Percentiles rank a stretch among this genome's conserved stretches.
These are phyloP conservation scores for Caerostris extrusa DNA, from an alignment of 1,140 invertebrate species.

Conservation along the genomic window DNA sequence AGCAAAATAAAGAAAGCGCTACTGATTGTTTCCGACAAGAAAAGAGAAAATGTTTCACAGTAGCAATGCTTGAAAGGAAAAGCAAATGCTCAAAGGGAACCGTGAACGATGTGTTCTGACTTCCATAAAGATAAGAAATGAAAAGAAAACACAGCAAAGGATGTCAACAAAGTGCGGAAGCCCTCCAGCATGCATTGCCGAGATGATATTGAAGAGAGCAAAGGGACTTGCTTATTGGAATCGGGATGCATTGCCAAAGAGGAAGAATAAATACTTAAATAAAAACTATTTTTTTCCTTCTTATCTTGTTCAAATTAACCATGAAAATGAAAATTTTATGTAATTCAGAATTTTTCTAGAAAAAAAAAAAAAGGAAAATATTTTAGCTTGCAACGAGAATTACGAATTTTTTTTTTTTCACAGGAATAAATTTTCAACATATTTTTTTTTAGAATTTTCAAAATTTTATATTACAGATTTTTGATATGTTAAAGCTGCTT, in stretches of 20 bases:
- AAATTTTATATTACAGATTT: too few species aligned
- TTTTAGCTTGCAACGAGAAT: too few species aligned
- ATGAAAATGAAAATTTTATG: too few species aligned
- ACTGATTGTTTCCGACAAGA: background rate
- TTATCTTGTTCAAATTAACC: too few species aligned
- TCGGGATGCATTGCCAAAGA: too few species aligned
- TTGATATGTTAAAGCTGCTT: too few species aligned
- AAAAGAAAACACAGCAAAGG: background rate
- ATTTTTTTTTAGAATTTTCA: too few species aligned
- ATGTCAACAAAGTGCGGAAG: background rate
- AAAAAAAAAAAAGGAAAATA: background rate
- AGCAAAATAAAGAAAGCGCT: background rate
- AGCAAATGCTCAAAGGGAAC: background rate
- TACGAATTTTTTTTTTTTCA: too few species aligned
- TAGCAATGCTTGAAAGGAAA: background rate
- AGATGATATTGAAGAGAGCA: background rate
- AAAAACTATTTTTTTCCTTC: too few species aligned
- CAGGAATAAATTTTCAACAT: too few species aligned
- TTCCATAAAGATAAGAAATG: background rate
- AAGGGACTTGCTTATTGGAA: background rate
- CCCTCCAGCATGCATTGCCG: background rate
- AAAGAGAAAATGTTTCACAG: background rate
- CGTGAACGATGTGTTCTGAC: background rate
- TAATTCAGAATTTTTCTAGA: background rate
- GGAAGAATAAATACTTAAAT: too few species aligned